Evolutionary conservation across 2,113 vertebrate genomes (phyloP).

Genomic region (Columba janthina): DNA sequence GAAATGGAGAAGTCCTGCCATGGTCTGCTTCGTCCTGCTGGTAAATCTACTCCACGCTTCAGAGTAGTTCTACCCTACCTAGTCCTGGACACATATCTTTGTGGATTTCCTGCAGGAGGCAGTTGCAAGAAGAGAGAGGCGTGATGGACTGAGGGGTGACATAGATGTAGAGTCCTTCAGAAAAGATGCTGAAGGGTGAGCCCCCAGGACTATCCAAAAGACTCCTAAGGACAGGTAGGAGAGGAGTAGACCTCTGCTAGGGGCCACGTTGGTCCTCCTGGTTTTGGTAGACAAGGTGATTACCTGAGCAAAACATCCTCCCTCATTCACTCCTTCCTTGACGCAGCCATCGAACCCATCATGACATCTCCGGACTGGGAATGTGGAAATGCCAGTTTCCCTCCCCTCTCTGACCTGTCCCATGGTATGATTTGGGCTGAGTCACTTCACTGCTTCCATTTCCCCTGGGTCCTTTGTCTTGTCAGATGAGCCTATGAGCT

Average conservation of each 20-base stretch:
- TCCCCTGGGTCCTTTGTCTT: not conserved
- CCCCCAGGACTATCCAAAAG: not conserved
- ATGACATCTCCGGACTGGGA: not conserved
- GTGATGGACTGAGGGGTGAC: not conserved
- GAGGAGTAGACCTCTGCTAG: not conserved
- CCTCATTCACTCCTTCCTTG: not conserved
- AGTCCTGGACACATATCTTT: not conserved
- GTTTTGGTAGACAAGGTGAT: not conserved
- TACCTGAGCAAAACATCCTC: not conserved
- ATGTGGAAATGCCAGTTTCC: slow-evolving; percentile 4
- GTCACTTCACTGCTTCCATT: not conserved
- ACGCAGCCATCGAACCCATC: not conserved
- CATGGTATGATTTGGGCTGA: not conserved
- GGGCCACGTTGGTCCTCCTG: not conserved
- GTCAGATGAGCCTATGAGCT: not conserved
- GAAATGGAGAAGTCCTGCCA: not conserved
- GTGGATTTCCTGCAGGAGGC: not conserved
- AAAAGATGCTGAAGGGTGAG: not conserved
- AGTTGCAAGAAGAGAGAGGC: not conserved
- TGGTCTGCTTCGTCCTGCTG: not conserved
- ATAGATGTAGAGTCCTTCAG: not conserved
- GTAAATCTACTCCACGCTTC: not conserved
- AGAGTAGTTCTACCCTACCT: not conserved
- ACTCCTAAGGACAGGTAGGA: not conserved
- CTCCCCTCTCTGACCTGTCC: not conserved